Conservation (phyloP, 2,797 vertebrate species). For the Hirundo rustica region DNA sequence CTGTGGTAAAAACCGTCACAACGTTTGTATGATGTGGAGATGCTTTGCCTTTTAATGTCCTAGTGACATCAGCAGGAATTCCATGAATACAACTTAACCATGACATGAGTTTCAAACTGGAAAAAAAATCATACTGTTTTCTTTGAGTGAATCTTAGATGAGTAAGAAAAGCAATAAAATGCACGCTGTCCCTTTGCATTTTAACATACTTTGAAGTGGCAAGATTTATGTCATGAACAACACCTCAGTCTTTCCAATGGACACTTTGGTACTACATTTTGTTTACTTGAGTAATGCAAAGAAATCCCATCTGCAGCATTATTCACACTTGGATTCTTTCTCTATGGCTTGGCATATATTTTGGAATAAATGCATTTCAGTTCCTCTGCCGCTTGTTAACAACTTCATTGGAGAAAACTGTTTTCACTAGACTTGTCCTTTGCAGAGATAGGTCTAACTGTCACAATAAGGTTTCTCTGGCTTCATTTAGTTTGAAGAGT, state of each 20-base stretch:
- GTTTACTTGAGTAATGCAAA: background rate
- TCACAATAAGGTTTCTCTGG: background rate
- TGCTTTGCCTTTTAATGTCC: background rate
- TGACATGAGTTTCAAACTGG: background rate
- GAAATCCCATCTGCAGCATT: background rate
- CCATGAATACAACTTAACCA: background rate
- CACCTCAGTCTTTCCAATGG: background rate
- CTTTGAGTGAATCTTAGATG: background rate
- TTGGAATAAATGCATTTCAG: background rate
- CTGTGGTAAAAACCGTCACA: background rate
- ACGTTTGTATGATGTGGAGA: background rate
- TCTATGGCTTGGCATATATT: background rate
- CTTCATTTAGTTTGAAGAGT: background rate
- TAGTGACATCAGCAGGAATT: conserved; percentile 24
- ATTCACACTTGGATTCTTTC: background rate
- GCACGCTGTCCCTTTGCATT: background rate
- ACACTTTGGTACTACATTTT: background rate
- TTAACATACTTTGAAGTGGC: background rate
- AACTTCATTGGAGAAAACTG: background rate
- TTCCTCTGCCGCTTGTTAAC: background rate
- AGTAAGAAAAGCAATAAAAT: background rate
- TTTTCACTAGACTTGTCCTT: background rate
- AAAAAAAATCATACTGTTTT: background rate
- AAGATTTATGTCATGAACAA: background rate
- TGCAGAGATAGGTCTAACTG: background rate